Conservation (phyloP, 2,888 invertebrate genomes). For the Leptopterna dolabrata region DNA sequence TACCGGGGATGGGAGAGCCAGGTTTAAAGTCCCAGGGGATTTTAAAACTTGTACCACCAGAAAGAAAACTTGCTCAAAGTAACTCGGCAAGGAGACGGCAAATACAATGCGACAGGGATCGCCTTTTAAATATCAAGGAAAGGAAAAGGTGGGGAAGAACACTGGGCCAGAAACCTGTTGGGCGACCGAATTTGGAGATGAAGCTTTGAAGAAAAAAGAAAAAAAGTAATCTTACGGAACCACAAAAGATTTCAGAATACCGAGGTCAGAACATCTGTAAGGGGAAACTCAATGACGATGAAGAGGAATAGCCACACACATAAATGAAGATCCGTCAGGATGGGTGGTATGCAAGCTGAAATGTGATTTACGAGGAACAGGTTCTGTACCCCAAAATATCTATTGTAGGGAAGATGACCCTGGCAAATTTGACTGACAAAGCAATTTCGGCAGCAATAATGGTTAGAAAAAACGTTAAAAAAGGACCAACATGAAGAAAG, state of each 20-base stretch:
- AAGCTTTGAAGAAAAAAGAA: too few relatives aligned
- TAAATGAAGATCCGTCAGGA: not conserved
- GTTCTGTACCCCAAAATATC: not conserved
- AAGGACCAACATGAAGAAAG: not conserved
- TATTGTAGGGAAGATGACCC: not conserved
- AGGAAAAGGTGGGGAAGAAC: not conserved
- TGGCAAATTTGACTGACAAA: not conserved
- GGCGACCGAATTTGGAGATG: not conserved
- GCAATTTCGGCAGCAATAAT: not conserved
- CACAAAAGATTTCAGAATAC: not conserved
- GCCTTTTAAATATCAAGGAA: not conserved
- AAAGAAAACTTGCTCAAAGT: not conserved
- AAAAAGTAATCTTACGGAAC: not conserved
- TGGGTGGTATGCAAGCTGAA: not conserved
- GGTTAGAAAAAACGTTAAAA: not conserved
- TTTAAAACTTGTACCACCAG: not conserved
- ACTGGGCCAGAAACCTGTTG: not conserved
- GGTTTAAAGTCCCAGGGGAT: conserved; percentile 9
- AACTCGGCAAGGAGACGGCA: not conserved
- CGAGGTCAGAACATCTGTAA: not conserved
- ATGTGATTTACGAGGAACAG: not conserved
- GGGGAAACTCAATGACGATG: not conserved
- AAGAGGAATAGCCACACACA: not conserved
- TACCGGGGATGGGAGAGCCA: not conserved
- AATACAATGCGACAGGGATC: not conserved